Conservation (phyloP, 2,797 vertebrate genomes). For the Avahi laniger region DNA sequence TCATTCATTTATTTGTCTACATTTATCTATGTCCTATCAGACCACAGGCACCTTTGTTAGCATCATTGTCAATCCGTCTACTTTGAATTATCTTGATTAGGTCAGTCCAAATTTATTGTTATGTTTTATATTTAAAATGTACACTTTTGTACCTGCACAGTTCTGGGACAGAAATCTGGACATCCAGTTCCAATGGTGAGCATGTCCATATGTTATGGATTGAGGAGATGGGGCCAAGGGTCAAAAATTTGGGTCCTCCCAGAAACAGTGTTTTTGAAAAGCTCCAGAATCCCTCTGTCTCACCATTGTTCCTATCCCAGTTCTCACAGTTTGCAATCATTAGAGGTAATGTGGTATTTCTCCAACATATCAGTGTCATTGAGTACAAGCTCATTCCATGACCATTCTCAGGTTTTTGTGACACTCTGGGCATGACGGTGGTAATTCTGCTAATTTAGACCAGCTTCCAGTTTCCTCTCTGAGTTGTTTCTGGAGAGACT, state of each 20-base stretch:
- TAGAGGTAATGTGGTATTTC: neutral
- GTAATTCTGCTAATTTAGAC: neutral
- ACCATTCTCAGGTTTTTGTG: neutral
- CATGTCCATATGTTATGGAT: neutral
- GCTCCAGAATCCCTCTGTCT: neutral
- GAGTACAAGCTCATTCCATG: neutral
- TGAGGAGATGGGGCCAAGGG: rapidly evolving
- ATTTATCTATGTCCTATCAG: neutral
- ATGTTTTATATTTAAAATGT: neutral
- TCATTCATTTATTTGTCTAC: neutral
- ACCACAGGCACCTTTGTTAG: neutral
- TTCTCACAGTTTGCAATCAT: neutral
- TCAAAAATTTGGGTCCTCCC: neutral
- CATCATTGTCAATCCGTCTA: neutral
- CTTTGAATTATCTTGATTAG: neutral
- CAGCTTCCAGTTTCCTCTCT: neutral
- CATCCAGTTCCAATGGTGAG: neutral
- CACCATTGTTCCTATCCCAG: neutral
- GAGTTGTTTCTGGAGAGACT: neutral
- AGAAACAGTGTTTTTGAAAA: neutral
- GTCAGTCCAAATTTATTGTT: neutral
- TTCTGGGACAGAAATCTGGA: neutral
- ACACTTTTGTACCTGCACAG: rapidly evolving
- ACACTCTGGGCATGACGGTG: rapidly evolving
- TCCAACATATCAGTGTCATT: neutral